Conservation (phyloP, 1,140 invertebrate genomes). For the Penaeus chinensis region DNA sequence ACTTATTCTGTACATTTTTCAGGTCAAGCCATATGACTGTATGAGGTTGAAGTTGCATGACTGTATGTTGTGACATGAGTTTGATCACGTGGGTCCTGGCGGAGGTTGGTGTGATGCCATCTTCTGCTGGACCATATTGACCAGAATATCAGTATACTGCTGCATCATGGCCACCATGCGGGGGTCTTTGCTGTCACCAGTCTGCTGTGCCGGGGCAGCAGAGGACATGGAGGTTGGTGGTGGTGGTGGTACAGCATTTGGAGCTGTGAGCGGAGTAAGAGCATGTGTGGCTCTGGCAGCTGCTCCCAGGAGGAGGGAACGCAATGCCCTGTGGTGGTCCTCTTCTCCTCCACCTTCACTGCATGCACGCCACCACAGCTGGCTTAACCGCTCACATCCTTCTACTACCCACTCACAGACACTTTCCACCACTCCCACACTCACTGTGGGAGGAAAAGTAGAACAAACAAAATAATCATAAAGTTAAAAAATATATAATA, state of each 20-base stretch:
- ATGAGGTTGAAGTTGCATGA: slow-evolving; percentile 38
- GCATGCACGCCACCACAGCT: slow-evolving; percentile 62
- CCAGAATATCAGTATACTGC: slow-evolving; percentile 75
- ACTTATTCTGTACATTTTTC: too few species aligned
- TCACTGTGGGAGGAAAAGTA: slow-evolving; percentile 34
- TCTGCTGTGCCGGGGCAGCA: slow-evolving; percentile 27
- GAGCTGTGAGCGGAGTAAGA: slow-evolving; percentile 58
- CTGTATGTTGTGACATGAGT: slow-evolving; percentile 11
- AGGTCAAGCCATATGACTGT: slow-evolving; percentile 67
- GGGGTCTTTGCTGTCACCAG: slow-evolving; percentile 61
- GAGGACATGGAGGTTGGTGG: slow-evolving; percentile 27
- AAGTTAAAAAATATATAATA: not conserved
- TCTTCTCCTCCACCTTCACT: slow-evolving; percentile 57
- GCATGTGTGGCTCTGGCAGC: slow-evolving; percentile 62
- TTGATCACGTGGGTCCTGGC: slow-evolving; percentile 58
- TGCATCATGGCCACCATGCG: slow-evolving; percentile 75
- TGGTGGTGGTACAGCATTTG: slow-evolving; percentile 42
- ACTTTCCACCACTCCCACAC: slow-evolving; percentile 55
- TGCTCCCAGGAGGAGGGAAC: slow-evolving; percentile 59
- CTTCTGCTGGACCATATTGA: slow-evolving; percentile 75
- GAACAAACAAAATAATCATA: not conserved
- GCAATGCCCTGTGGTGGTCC: slow-evolving; percentile 56
- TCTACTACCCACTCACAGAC: slow-evolving; percentile 63
- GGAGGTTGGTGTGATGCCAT: slow-evolving; percentile 68
- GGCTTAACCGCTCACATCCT: slow-evolving; percentile 60